Conservation (phyloP, 2,888 invertebrate genomes). For the Papilio protenor region DNA sequence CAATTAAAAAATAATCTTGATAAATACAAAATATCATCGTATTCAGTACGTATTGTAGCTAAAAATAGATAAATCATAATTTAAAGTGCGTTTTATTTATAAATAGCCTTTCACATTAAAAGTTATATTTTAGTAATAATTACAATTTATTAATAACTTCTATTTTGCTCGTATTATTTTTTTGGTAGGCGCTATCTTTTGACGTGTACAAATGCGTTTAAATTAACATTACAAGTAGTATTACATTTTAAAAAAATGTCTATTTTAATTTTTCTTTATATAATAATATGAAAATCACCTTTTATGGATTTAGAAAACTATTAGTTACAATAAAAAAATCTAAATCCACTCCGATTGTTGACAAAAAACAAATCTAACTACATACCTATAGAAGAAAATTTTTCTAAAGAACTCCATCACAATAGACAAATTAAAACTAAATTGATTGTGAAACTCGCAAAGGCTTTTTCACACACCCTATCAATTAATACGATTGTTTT, state of each 20-base stretch:
- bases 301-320: no score
- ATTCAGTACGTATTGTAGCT: not conserved
- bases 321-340: not conserved
- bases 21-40: not conserved
- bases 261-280: no score
- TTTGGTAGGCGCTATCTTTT: not conserved
- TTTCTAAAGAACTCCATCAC: constrained; percentile 32
- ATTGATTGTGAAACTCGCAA: constrained; percentile 36
- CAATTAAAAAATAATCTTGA: not conserved
- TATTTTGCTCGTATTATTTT: not conserved
- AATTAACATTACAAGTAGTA: no score
- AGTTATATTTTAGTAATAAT: no score
- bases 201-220: no score
- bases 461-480: not conserved
- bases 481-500: constrained; percentile 28
- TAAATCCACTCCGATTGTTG: constrained; percentile 5
- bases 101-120: not conserved
- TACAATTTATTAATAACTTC: not conserved
- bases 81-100: not conserved
- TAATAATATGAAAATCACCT: no score
- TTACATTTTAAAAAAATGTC: no score
- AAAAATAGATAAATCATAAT: not conserved
- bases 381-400: not conserved
- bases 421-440: constrained; percentile 31
- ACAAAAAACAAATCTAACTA: not conserved